Conservation (phyloP, 2,797 vertebrate genomes). For the Lagodon rhomboides region DNA sequence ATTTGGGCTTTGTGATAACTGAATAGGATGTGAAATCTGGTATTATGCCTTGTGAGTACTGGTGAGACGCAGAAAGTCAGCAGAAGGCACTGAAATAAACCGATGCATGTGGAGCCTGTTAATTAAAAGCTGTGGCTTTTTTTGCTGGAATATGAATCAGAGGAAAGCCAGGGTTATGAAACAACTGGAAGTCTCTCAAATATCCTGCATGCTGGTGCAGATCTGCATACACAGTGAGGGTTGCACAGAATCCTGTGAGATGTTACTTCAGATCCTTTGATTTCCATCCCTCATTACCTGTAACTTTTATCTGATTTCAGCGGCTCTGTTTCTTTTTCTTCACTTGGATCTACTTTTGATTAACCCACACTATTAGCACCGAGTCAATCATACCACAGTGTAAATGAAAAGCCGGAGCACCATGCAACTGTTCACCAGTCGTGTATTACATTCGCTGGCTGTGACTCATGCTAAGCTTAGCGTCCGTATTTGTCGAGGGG, state of each 20-base stretch:
- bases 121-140: constrained; percentile 80
- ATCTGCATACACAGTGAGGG: constrained; percentile 2
- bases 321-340: background rate
- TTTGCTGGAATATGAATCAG: constrained; percentile 74
- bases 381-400: constrained; percentile 11
- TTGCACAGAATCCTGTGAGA: constrained; percentile 26
- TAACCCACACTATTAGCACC: constrained; percentile 1
- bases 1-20: constrained; percentile 82
- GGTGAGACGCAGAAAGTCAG: constrained; percentile 66
- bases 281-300: constrained; percentile 24
- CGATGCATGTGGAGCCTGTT: constrained; percentile 70
- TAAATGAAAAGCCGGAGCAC: constrained; percentile 29
- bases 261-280: constrained; percentile 34
- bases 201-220: constrained; percentile 38
- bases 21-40: constrained; percentile 76
- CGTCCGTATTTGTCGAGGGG: constrained; percentile 56
- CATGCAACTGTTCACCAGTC: constrained; percentile 35
- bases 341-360: constrained; percentile 4
- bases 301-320: constrained; percentile 17
- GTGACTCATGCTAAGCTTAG: constrained; percentile 63
- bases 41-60: constrained; percentile 61
- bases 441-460: constrained; percentile 39
- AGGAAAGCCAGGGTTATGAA: constrained; percentile 66
- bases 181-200: constrained; percentile 60
- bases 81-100: constrained; percentile 74